These are phyloP conservation scores for Mylabris sibirica DNA, from an alignment of 2,888 invertebrate genomes.

Conservation along the genomic window DNA sequence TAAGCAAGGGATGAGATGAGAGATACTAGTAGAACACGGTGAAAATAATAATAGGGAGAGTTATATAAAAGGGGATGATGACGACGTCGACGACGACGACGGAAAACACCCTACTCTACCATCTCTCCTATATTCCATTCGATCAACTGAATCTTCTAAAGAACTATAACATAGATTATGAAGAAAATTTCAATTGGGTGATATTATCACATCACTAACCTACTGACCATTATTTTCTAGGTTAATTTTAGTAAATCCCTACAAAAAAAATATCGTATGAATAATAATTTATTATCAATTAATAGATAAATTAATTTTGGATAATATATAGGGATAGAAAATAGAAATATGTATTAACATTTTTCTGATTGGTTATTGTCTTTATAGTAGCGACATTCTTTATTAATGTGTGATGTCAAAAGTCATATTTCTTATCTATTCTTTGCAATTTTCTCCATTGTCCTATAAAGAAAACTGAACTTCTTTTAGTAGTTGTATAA, in stretches of 20 bases:
- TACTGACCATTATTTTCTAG: constrained; percentile 32
- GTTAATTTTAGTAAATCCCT: neutral
- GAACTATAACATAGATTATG: constrained; percentile 9
- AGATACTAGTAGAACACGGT: constrained; percentile 31
- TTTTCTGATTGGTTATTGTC: too few species aligned
- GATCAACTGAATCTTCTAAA: constrained; percentile 28
- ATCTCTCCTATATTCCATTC: constrained; percentile 26
- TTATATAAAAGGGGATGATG: constrained; percentile 34
- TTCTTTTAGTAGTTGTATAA: constrained; percentile 59
- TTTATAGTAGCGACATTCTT: too few species aligned
- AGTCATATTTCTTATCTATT: too few species aligned
- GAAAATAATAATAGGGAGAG: constrained; percentile 39
- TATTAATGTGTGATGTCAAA: too few species aligned
- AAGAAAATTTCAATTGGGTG: constrained; percentile 39
- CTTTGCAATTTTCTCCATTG: constrained; percentile 58
- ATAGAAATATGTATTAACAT: too few species aligned
- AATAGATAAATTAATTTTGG: neutral
- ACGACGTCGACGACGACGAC: neutral
- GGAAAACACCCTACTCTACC: constrained; percentile 33
- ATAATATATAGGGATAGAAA: neutral
- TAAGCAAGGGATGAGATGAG: constrained; percentile 18
- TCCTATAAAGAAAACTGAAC: constrained; percentile 67
- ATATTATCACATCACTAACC: constrained; percentile 49
- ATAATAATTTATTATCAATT: neutral
- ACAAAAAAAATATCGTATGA: neutral